Evolutionary conservation across 2,797 vertebrate genomes (phyloP).

Genomic region (Ptychadena robeensis): DNA sequence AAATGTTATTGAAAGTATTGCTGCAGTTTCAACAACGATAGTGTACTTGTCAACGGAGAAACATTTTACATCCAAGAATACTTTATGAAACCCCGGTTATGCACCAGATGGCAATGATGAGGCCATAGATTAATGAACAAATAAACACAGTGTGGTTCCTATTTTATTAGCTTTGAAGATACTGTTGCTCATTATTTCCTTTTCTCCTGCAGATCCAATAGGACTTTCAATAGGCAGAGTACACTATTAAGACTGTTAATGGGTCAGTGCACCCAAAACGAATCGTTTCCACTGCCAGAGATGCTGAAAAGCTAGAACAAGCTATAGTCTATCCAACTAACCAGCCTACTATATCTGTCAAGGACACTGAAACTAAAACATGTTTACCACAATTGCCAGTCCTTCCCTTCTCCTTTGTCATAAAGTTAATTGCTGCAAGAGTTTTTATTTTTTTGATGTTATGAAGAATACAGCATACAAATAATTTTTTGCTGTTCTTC

Average conservation of each 20-base stretch:
- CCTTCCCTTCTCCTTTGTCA: neutral
- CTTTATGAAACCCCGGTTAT: neutral
- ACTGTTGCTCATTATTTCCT: neutral
- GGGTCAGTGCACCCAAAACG: neutral
- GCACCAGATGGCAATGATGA: neutral
- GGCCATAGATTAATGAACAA: neutral
- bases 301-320: neutral
- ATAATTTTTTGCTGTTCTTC: neutral
- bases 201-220: neutral
- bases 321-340: neutral
- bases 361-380: neutral
- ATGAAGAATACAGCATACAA: neutral
- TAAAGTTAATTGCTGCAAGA: neutral
- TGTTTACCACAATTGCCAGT: neutral
- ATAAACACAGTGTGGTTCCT: neutral
- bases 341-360: neutral
- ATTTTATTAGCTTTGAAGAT: neutral
- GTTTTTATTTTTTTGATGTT: neutral
- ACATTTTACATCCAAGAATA: neutral
- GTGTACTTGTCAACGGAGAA: neutral
- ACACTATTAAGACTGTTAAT: neutral
- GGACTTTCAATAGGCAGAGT: neutral
- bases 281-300: neutral
- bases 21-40: neutral
- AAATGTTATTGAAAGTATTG: neutral